These are phyloP conservation scores for Drosophila pachea DNA, from an alignment of 1,140 invertebrate species.

Conservation along the genomic window DNA sequence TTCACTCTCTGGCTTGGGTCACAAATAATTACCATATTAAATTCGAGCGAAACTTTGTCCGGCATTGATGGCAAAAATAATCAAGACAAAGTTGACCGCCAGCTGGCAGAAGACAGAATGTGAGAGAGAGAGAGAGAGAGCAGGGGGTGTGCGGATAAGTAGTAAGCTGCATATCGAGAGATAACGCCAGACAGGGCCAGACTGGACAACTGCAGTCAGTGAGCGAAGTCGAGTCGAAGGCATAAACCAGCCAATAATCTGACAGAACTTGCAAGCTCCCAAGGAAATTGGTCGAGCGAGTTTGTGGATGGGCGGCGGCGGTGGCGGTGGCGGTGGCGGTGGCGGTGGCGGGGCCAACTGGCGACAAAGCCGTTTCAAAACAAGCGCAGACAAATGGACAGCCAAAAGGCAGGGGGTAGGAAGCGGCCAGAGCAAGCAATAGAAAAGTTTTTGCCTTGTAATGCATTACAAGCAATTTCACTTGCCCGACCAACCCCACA, in stretches of 20 bases:
- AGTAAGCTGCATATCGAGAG: slow-evolving; percentile 57
- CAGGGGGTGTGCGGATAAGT: background rate
- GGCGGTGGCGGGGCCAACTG: slow-evolving; percentile 41
- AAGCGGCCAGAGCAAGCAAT: slow-evolving; percentile 52
- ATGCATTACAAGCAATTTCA: slow-evolving; percentile 77
- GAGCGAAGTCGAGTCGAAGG: slow-evolving; percentile 6
- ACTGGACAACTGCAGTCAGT: background rate
- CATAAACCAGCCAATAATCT: slow-evolving; percentile 74
- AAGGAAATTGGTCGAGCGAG: slow-evolving; percentile 21
- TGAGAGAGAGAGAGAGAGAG: background rate
- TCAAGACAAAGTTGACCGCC: slow-evolving; percentile 62
- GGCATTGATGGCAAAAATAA: slow-evolving; percentile 43
- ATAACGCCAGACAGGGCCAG: slow-evolving; percentile 48
- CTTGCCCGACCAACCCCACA: slow-evolving; percentile 43
- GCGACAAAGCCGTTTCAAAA: slow-evolving; percentile 41
- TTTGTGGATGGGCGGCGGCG: no score
- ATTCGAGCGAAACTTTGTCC: slow-evolving; percentile 52
- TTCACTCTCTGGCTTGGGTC: background rate
- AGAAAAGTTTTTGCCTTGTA: slow-evolving; percentile 66
- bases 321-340: no score
- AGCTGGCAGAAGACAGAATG: background rate
- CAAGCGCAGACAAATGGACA: slow-evolving; percentile 19
- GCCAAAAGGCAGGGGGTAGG: slow-evolving; percentile 36
- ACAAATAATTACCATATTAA: slow-evolving; percentile 72
- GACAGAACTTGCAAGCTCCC: slow-evolving; percentile 28